A percentile compares a stretch with the other conserved stretches of the same genome.
These are phyloP conservation scores for Coelopa frigida DNA, from an alignment of 1,140 invertebrate genomes.

Conservation along the genomic window DNA sequence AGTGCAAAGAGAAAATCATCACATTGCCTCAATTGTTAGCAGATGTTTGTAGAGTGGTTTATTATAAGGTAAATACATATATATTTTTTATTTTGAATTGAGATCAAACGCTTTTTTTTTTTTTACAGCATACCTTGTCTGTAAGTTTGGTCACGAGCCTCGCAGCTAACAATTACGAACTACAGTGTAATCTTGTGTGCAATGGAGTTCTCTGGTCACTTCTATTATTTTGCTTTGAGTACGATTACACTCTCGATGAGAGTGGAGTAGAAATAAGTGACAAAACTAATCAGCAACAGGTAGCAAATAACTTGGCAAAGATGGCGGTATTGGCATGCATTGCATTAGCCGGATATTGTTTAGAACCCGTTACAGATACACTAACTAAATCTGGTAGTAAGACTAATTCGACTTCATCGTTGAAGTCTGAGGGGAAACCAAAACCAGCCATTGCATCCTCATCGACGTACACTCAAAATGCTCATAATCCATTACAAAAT, in stretches of 20 bases:
- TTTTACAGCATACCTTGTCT: constrained; percentile 30
- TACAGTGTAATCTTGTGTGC: constrained; percentile 87
- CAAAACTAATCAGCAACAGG: constrained; percentile 81
- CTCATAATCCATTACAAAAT: constrained; percentile 38
- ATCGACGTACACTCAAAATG: constrained; percentile 41
- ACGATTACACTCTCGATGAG: constrained; percentile 97
- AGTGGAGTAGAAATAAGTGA: constrained; percentile 82
- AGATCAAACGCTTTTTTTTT: background rate
- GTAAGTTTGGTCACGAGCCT: constrained; percentile 43
- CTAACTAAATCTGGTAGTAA: constrained; percentile 18
- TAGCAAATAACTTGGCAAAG: constrained; percentile 87
- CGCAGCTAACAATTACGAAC: constrained; percentile 52
- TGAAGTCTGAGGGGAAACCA: constrained; percentile 13
- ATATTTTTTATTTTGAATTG: background rate
- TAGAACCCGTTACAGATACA: constrained; percentile 27
- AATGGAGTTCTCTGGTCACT: constrained; percentile 91
- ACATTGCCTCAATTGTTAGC: constrained; percentile 78
- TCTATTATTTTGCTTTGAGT: constrained; percentile 84
- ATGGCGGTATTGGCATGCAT: constrained; percentile 76
- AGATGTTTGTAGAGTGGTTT: constrained; percentile 83
- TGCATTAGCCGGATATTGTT: constrained; percentile 63
- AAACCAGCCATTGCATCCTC: constrained; percentile 25
- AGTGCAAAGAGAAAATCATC: constrained; percentile 80
- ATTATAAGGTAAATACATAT: constrained; percentile 74
- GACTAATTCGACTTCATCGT: background rate